Evolutionary conservation across 2,113 vertebrate species (phyloP), one percentile per base, ranked within the genome.

Genomic region (Campylomormyrus numenius): DNA sequence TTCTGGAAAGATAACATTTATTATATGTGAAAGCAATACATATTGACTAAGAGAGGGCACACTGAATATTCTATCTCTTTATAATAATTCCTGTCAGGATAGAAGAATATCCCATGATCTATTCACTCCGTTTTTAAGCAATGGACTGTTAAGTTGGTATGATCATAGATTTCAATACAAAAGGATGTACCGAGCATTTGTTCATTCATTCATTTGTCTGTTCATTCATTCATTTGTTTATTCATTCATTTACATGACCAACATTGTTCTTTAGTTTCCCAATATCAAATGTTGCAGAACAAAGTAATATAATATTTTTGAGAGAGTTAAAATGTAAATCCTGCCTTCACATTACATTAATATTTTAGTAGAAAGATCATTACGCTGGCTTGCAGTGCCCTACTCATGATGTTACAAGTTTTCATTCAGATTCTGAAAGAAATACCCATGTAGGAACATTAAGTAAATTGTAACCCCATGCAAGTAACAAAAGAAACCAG

Each of bases 1-100:
- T 91, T 93, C 92, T 90, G 91, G 92, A 94, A 94, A 95, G 95
- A 96, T 96, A 96, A 94, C 95, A 96, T 96, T 96, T 96, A 96
- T 96, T 95, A 96, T 95, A 95, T 94, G 94, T 93, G 91, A 93
- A 94, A 95, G 95, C 94, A 94, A 95, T 95, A 95, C 94, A 95
- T 95, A 95, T 93, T 95, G 95, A 94, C 94, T 93, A 52, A 85
- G 92, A 94, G 94, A 93, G 94, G 94, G 93, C 94, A 94, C 94
- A 94, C 94, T 93, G 94, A 94, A 94, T 92, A 93, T 94, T 91
- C 93, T 84, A 92, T 91, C 91, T 93, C 94, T 94, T 95, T 94
- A 95, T 96, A 95, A 96, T 96, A 95, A 96, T 89, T 93, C 93
- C 94, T 96, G 95, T 95, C 94, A 93, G 90, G 93, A 89, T 94